Percentiles rank a stretch among this genome's conserved stretches.
Evolutionary conservation across 2,888 invertebrate genomes (phyloP).

Genomic region (Campoletis raptor): DNA sequence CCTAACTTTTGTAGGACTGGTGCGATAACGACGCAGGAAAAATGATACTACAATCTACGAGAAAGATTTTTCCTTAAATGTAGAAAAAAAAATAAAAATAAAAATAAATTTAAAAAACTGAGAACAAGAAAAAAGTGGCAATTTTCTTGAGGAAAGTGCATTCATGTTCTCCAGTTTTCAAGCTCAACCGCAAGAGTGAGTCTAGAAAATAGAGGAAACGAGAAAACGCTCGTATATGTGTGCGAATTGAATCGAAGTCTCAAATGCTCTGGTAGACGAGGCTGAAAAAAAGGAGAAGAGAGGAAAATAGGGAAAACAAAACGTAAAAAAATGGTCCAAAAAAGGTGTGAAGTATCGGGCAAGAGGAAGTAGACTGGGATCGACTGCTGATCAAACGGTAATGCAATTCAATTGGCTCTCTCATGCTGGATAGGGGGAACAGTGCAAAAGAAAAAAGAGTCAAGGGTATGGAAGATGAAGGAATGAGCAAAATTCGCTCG

Average conservation of each 20-base stretch:
- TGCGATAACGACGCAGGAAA: conserved; percentile 4
- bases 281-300: background rate
- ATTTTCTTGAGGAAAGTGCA: background rate
- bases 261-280: background rate
- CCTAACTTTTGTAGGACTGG: conserved; percentile 15
- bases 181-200: background rate
- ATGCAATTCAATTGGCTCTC: conserved; percentile 76
- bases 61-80: background rate
- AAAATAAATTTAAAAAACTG: no score
- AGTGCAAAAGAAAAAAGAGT: conserved; percentile 10
- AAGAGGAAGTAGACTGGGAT: conserved; percentile 63
- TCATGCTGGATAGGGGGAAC: conserved; percentile 40
- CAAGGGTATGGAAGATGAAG: conserved; percentile 29
- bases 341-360: conserved; percentile 11
- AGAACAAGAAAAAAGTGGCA: background rate
- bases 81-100: background rate
- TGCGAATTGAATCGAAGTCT: conserved; percentile 2
- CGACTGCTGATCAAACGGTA: conserved; percentile 77
- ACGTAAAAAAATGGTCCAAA: background rate
- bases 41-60: background rate
- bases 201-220: conserved; percentile 1
- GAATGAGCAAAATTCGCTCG: conserved; percentile 30
- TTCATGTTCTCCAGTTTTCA: conserved; percentile 7
- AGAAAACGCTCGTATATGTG: background rate
- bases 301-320: background rate